A percentile compares a stretch with the other conserved stretches of the same genome.
Evolutionary conservation across 92 coral and sea anemone genomes (phyloP).

Genomic region (Porites rus): DNA sequence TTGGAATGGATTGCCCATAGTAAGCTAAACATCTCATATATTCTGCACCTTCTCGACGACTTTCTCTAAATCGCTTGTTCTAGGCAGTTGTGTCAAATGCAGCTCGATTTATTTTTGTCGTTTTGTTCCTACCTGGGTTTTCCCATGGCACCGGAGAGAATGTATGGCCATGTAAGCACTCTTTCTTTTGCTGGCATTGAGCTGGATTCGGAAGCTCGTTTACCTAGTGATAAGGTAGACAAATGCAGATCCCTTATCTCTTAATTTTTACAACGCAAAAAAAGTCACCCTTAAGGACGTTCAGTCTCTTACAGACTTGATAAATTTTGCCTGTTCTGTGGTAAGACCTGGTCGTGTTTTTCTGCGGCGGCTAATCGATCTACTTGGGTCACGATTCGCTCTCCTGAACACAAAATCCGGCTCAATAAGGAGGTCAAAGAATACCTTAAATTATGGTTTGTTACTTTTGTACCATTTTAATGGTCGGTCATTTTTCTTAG

Average conservation of each 20-base stretch:
- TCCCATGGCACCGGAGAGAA: conserved; percentile 29
- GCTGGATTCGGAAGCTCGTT: conserved; percentile 69
- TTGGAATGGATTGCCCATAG: conserved; percentile 68
- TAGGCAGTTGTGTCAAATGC: conserved; percentile 24
- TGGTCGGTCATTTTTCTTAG: conserved; percentile 42
- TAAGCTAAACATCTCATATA: conserved; percentile 43
- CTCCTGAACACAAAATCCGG: conserved; percentile 26
- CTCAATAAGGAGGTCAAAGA: conserved; percentile 9
- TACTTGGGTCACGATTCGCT: conserved; percentile 24
- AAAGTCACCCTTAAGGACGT: conserved; percentile 3
- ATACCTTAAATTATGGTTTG: conserved; percentile 39
- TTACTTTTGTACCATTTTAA: conserved; percentile 32
- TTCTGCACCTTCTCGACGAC: conserved; percentile 67
- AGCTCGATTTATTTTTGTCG: conserved; percentile 46
- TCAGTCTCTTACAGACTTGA: conserved; percentile 18
- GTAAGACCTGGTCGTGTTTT: conserved; percentile 45
- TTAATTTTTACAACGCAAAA: background rate
- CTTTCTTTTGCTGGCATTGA: conserved; percentile 22
- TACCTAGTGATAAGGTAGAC: conserved; percentile 60
- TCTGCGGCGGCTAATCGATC: conserved; percentile 5
- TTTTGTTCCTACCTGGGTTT: too few species aligned
- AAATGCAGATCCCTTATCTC: conserved; percentile 38
- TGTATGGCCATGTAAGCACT: conserved; percentile 38
- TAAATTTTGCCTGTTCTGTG: conserved; percentile 29
- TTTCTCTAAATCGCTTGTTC: conserved; percentile 63